Percentiles rank a stretch among this genome's conserved stretches.
Evolutionary conservation across 2,888 invertebrate species (phyloP).

Genomic region (Drosophila atripex): DNA sequence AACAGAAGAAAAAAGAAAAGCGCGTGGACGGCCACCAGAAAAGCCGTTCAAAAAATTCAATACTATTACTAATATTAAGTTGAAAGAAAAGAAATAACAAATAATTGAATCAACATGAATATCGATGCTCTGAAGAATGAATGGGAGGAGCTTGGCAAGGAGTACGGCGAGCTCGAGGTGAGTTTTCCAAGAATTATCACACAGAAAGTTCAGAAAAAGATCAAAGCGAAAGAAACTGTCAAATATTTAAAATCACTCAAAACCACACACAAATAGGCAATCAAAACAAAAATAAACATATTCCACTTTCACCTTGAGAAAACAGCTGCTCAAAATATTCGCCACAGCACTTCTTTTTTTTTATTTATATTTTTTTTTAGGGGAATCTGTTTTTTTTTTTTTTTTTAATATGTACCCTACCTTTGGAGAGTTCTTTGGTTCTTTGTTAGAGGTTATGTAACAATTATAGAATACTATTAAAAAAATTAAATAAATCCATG

Average conservation of each 20-base stretch:
- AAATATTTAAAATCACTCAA: background rate
- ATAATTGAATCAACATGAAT: conserved; percentile 81
- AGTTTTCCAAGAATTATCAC: conserved; percentile 47
- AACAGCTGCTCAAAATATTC: conserved; percentile 49
- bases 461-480: background rate
- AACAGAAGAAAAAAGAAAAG: conserved; percentile 22
- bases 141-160: conserved; percentile 91
- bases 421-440: background rate
- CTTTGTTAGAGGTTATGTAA: too few relatives aligned
- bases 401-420: background rate
- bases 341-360: background rate
- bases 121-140: conserved; percentile 87
- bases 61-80: background rate
- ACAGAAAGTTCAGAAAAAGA: background rate
- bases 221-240: background rate
- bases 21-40: conserved; percentile 8
- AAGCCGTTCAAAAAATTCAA: conserved; percentile 14
- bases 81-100: background rate
- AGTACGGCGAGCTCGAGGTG: conserved; percentile 93
- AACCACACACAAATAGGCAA: background rate
- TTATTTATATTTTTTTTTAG: background rate
- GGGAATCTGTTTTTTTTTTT: background rate
- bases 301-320: conserved; percentile 20
- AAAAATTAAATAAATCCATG: background rate
- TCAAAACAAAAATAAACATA: conserved; percentile 14